These are phyloP conservation scores for Alca torda DNA, from an alignment of 2,797 vertebrate genomes.

Conservation along the genomic window DNA sequence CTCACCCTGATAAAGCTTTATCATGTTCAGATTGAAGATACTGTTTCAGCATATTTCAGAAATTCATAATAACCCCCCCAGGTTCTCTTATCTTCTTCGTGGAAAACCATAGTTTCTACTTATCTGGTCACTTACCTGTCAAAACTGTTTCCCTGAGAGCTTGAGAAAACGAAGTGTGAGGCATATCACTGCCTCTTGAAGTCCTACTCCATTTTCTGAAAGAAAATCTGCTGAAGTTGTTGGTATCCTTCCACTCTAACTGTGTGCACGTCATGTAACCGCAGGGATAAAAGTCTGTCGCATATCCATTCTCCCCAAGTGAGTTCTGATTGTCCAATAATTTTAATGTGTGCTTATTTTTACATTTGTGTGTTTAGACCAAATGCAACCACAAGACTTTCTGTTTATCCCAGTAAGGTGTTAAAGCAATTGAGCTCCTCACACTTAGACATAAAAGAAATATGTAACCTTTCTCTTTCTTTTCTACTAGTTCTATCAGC, in stretches of 20 bases:
- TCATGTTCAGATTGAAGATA: constrained; percentile 32
- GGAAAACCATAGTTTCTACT: not conserved
- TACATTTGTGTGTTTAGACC: not conserved
- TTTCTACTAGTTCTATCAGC: not conserved
- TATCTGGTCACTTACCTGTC: constrained; percentile 19
- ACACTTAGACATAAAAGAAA: not conserved
- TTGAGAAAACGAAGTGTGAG: not conserved
- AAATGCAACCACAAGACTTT: not conserved
- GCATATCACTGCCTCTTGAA: not conserved
- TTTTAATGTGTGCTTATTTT: not conserved
- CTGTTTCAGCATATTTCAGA: constrained; percentile 6
- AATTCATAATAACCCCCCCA: not conserved
- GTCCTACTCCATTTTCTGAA: not conserved
- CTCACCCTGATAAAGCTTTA: constrained; percentile 25
- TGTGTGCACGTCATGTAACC: not conserved
- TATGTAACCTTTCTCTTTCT: not conserved
- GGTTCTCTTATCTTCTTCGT: constrained; percentile 13
- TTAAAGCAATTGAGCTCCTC: not conserved
- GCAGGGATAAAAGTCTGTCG: not conserved
- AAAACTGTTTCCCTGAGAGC: not conserved
- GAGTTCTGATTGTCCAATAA: not conserved
- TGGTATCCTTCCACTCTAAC: not conserved
- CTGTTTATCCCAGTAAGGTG: not conserved
- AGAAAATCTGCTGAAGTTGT: not conserved
- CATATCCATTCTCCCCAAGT: not conserved